phyloP scores from a whole-genome alignment of 2,888 invertebrate species.

The Acrobeloides nanus region DNA sequence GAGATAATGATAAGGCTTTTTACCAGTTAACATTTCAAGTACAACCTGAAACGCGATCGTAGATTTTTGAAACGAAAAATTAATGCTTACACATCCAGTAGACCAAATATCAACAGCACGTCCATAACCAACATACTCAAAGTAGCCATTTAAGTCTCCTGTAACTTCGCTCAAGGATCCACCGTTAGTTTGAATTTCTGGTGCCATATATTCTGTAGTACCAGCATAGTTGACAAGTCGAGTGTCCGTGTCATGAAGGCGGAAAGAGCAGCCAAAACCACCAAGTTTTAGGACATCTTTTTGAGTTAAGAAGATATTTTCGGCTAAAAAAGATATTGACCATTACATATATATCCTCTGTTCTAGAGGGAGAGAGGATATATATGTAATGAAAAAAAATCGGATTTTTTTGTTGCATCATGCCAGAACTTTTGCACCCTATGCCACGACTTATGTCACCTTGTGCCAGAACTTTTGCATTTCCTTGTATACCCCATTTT shows the following conservation, averaged over 20 bases:
- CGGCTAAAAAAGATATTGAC: too few species aligned
- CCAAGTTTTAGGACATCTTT: slow-evolving; percentile 69
- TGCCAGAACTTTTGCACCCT: too few species aligned
- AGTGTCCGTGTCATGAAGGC: slow-evolving; percentile 78
- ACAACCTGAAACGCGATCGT: too few species aligned
- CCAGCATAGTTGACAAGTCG: slow-evolving; percentile 42
- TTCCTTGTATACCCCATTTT: too few species aligned
- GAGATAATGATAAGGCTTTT: slow-evolving; percentile 52
- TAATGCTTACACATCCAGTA: slow-evolving; percentile 82
- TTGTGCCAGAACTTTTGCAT: too few species aligned
- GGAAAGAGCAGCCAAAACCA: slow-evolving; percentile 87
- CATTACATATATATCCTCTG: too few species aligned
- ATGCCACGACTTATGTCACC: too few species aligned
- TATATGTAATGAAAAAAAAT: too few species aligned
- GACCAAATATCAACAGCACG: slow-evolving; percentile 92
- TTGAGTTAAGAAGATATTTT: slow-evolving; percentile 75
- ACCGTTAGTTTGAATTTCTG: slow-evolving; percentile 67
- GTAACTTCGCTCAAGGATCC: slow-evolving; percentile 60
- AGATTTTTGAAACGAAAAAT: too few species aligned
- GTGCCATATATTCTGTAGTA: slow-evolving; percentile 93
- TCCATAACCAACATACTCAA: slow-evolving; percentile 69
- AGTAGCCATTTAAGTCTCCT: slow-evolving; percentile 57
- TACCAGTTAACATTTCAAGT: slow-evolving; percentile 86
- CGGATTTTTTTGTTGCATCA: too few species aligned
- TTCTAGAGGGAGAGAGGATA: too few species aligned